Evolutionary conservation across 92 coral and sea anemone species (phyloP), one percentile per base, ranked within the genome.

Genomic region (Heliopora coerulea): DNA sequence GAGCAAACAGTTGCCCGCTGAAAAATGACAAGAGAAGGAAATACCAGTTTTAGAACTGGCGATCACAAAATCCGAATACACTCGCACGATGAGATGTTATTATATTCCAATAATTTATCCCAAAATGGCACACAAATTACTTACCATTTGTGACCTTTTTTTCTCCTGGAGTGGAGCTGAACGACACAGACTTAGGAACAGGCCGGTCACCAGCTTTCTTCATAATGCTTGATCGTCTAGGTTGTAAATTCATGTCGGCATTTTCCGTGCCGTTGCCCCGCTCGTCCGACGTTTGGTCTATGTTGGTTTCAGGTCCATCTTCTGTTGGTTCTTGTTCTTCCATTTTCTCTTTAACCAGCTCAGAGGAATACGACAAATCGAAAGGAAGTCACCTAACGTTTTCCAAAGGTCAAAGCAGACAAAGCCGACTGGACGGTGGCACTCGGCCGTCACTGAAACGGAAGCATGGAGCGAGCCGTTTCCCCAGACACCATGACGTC

Each of bases 121-220:
- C 69, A 46, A 46, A 46, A 46, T 15, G 15, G 52, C 52, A 7
- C 48, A 25, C 41, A 48, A 24, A 32, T 56, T 63, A 54, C 99
- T 46, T 57, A 95, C 99, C 99, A 65, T 95, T 95, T 63, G 91
- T 95, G 32, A 90, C 87, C 65, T 91, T 91, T 59, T 90, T 95
- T 70, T 95, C 99, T 74, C 91, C 99, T 24, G 99, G 99, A 37
- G 90, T 85, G 13, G 99, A 89, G 42, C 91, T 90, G 68, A 95
- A 95, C 50, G 99, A 95, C 10, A 95, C 99, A 15, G 99, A 90
- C 57, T 95, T 95, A 58, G 90, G 89, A 50, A 95, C 78, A 12
- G 99, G 82, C 1, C 95, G 87, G 37, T 88, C 85, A 1, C 91
- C 96, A 28, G 89, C 88, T 77, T 89, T 95, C 68, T 90, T 90